Percentiles rank a stretch among this genome's conserved stretches.
phyloP scores from a whole-genome alignment of 2,113 vertebrate genomes.

The Marmota flaviventris region DNA sequence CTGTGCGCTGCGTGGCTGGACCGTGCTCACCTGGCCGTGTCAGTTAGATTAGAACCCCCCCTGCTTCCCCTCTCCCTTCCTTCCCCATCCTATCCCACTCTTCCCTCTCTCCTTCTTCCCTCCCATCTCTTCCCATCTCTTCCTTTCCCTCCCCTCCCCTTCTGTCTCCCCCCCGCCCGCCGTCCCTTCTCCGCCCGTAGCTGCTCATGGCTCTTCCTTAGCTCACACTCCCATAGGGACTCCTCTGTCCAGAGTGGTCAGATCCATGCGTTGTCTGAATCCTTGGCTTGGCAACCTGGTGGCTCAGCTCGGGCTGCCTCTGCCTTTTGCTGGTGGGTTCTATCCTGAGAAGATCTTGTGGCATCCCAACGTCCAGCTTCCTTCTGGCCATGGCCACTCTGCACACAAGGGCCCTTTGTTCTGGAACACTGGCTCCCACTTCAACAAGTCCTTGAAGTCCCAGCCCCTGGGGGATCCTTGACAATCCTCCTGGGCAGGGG shows the following conservation, averaged over 20 bases:
- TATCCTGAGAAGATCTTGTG: not conserved
- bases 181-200: too few species aligned
- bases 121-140: fast-evolving
- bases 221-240: not conserved
- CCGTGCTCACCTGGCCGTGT: too few species aligned
- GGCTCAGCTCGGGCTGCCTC: not conserved
- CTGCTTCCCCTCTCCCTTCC: fast-evolving
- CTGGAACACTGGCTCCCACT: not conserved
- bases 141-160: fast-evolving
- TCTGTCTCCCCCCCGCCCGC: fast-evolving
- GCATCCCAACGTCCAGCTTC: not conserved
- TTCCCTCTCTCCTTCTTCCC: fast-evolving
- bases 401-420: not conserved
- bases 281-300: not conserved
- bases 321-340: not conserved
- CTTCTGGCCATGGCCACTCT: fast-evolving
- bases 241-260: not conserved
- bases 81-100: fast-evolving
- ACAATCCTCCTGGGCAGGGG: not conserved
- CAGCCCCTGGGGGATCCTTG: not conserved
- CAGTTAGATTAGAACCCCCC: too few species aligned
- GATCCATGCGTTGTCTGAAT: not conserved
- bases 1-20: too few species aligned
- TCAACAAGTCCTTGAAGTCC: too few species aligned
- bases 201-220: not conserved